Evolutionary conservation across 2,797 vertebrate species (phyloP), one percentile per base, ranked within the genome.

Genomic region (Neoniphon sammara): DNA sequence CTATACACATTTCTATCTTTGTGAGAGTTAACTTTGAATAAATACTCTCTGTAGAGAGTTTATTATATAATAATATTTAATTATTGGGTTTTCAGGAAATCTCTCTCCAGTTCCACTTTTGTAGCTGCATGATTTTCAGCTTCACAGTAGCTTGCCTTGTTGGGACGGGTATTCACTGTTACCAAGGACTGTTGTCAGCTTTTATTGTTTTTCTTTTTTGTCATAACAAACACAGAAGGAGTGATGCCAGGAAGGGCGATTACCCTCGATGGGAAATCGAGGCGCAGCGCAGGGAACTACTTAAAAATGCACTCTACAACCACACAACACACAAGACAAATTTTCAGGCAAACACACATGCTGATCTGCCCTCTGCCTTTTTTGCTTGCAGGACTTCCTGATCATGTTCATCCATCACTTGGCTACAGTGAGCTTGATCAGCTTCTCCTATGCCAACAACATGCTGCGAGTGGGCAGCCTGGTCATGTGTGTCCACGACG

Each of bases 321-420:
- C 44, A 47, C 17, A 30, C 23, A 56, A 56, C 27, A 7, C 54
- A 34, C 30, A 34, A 11, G 9, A 34, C 15, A 58, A 36, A 36
- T 36, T 58, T 14, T n/a, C n/a, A 34, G 30, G 52, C 17, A 21
- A 14, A 15, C 30, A 15, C 8, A 25, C 1, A 7, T 6, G 27
- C 34, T 75, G 7, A 81, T 36, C n/a, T 1, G 8, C 7, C 21
- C 3, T 70, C 8, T 66, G 25, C 10, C 0, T 4, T n/a, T 39
- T 50, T 56, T 2, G 0, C 11, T n/a, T 14, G 7, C 91, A 98
- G 97, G 97, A 98, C 81, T 98, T 97, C 82, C 84, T 96, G 71
- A 92, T 98, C 62, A 98, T 98, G 96, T 96, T 98, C 21, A 86
- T 97, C 75, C 97, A 98, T 92, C 97, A 98, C 77, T 82, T 97